Percentiles rank a stretch among this genome's conserved stretches.
Conservation (phyloP, 1,140 invertebrate genomes). For the Pachyrhynchus sulphureomaculatus region DNA sequence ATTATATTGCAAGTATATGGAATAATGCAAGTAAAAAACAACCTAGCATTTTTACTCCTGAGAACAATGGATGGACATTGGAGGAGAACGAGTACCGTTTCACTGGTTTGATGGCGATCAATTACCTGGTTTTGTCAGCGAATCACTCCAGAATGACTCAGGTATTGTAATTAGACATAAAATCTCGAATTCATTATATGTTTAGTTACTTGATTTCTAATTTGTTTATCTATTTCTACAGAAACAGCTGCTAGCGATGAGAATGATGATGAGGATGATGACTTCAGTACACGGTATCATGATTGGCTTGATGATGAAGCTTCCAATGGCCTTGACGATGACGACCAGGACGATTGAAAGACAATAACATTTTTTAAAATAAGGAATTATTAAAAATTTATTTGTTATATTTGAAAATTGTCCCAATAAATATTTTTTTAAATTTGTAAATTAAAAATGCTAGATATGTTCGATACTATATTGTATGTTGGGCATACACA, state of each 20-base stretch:
- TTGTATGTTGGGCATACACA: too few species aligned
- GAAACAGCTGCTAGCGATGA: too few species aligned
- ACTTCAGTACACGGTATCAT: neutral
- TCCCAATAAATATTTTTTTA: neutral
- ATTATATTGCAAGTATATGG: neutral
- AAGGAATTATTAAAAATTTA: neutral
- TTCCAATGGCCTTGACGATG: neutral
- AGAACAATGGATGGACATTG: neutral
- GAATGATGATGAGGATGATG: neutral
- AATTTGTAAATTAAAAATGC: too few species aligned
- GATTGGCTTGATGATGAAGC: neutral
- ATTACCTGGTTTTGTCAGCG: too few species aligned
- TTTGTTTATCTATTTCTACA: neutral
- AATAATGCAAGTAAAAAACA: neutral
- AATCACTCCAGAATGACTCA: too few species aligned
- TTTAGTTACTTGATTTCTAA: neutral
- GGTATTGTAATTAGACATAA: too few species aligned
- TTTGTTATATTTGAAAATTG: neutral
- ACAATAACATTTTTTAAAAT: neutral
- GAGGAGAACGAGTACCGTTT: neutral
- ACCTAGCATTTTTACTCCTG: neutral
- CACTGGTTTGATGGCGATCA: too few species aligned
- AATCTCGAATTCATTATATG: too few species aligned
- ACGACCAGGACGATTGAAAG: neutral
- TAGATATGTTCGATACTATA: too few species aligned